Percentiles rank a stretch among this genome's conserved stretches.
These are phyloP conservation scores for Cassiopea xamachana DNA, from an alignment of 30 jellyfish, hydroid and myxozoan species.

Conservation along the genomic window DNA sequence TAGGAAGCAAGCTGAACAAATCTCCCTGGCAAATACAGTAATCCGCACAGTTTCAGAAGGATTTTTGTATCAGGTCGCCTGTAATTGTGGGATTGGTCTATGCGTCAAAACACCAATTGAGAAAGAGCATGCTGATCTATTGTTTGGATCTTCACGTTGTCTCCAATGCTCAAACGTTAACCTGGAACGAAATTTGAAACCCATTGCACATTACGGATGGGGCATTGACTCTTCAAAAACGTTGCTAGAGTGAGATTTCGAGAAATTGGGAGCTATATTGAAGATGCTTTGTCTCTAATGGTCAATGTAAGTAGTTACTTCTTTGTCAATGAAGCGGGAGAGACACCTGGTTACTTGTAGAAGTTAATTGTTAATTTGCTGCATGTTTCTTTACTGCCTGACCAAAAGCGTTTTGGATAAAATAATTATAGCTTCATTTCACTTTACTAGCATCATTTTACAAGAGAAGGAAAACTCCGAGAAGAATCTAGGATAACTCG, in stretches of 20 bases:
- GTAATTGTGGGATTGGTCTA: constrained; percentile 32
- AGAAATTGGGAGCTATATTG: background rate
- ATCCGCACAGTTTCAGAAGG: constrained; percentile 9
- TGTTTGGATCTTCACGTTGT: constrained; percentile 32
- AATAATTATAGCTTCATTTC: no score
- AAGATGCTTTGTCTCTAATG: no score
- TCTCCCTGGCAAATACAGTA: constrained; percentile 33
- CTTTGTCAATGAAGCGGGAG: no score
- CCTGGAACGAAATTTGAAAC: constrained; percentile 11
- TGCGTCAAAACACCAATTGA: constrained; percentile 32
- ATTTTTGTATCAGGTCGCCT: constrained; percentile 21
- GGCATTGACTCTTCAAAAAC: background rate
- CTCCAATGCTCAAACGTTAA: constrained; percentile 13
- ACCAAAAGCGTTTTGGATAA: no score
- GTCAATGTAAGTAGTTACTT: no score
- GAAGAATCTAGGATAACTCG: no score
- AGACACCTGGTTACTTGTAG: no score
- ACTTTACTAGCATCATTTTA: no score
- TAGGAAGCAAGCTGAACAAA: background rate
- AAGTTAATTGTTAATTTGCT: no score
- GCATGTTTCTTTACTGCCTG: no score
- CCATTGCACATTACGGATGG: background rate
- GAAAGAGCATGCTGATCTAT: constrained; percentile 24
- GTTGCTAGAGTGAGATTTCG: background rate
- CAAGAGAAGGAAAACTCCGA: no score